Base-by-base conservation (phyloP, 2,797 vertebrate species). In the Melanotaenia maccullochi region DNA sequence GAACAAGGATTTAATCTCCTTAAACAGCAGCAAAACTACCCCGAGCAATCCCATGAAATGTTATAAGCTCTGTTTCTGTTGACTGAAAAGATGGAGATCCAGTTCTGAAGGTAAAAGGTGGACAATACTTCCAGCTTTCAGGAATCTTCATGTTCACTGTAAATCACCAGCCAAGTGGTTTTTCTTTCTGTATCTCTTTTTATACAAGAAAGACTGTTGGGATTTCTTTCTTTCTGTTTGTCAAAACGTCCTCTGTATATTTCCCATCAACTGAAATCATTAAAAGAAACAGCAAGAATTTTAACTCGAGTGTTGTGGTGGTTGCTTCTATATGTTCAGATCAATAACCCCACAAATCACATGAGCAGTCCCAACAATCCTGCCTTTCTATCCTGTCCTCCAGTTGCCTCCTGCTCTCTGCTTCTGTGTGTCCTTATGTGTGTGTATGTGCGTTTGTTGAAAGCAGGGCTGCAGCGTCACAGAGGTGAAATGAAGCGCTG, bases 221-320 rank as follows among this genome's bases (percentile, higher is more conserved):
- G 49, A 66, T 73, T 30, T 78, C 58, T 63, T 70, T 18, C 65
- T 57, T 30, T 18, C 44, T 65, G 28, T 18, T 57, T 60, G 49
- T 84, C 76, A 55, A 63, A 9, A 67, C 61, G 3, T 60, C 54
- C 66, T 57, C 13, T 57, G 57, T 89, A 77, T 82, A 71, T 63
- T 25, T 22, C 47, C 47, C 54, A 58, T 83, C 77, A 76, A 44
- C 56, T 75, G 68, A 87, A 84, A 82, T 75, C 38, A 92, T 91
- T 92, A 92, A 91, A 91, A 93, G 62, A 85, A 22, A 65, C 47
- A 77, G 73, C 60, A 58, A 81, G 71, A 84, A 77, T 36, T 79
- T 83, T 58, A 65, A 81, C 30, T 20, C 2, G 28, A 44, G 58
- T 75, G 68, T 82, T 2, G 22, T 76, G 20, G 68, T 75, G 81